Base-by-base conservation (phyloP, 2,797 vertebrate species). In the Spea hammondii region DNA sequence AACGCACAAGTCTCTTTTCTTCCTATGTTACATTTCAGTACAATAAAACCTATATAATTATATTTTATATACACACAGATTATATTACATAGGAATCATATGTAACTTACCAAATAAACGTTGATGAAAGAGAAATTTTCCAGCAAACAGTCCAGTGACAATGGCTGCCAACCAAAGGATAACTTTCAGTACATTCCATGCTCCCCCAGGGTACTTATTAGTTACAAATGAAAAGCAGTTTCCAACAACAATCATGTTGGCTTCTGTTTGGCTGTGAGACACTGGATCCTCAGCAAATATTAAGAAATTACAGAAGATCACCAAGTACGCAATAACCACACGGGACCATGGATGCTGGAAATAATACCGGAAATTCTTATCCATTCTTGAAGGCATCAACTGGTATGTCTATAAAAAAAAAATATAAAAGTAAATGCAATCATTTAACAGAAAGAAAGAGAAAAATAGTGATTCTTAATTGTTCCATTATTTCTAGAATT, bases 271-370 rank as follows among this genome's bases (percentile, higher is more conserved):
- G 83, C 97, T 99, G 89, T 99, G 97, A 14, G 97, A 98, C 60
- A 99, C 84, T 0, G 97, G 97, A 88, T 99, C 97, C 86, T 99
- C 97, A 0, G 97, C 97, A 74, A 99, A 99, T 91, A 99, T 92
- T 83, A 99, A 91, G 90, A 99, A 99, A 90, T 99, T 99, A 83
- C 95, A 97, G 92, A 99, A 98, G 87, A 94, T 97, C 87, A 99
- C 97, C 81, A 99, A 91, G 89, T 99, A 99, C 85, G 97, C 97
- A 91, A 99, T 95, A 46, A 96, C 86, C 88, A 99, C 89, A 45
- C 97, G 97, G 67, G 94, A 97, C 97, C 97, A 99, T 0, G 97
- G 97, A 85, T 99, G 97, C 91, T 99, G 97, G 89, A 99, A 99
- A 88, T 98, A 99, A 88, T 99, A 98, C 69, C 96, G 96, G 71